Percentiles rank a stretch among this genome's conserved stretches.
Conservation (phyloP, 1,140 invertebrate species). For the Atta cephalotes region DNA sequence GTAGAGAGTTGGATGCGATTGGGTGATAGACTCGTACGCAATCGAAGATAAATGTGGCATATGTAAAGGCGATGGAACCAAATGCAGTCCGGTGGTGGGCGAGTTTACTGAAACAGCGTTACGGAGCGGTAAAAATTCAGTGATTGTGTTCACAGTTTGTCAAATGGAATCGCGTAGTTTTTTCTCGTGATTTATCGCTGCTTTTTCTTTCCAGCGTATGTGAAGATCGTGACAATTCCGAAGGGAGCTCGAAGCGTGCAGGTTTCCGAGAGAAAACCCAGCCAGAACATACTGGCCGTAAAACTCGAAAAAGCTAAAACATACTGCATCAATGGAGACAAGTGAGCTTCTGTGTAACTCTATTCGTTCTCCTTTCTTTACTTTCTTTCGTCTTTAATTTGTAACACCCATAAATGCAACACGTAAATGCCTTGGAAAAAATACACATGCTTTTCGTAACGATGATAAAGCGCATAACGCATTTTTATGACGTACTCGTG, state of each 20-base stretch:
- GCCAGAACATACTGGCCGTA: constrained; percentile 83
- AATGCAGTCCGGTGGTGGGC: constrained; percentile 86
- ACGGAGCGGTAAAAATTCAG: constrained; percentile 43
- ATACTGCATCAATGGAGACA: constrained; percentile 84
- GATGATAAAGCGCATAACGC: constrained; percentile 21
- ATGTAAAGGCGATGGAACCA: constrained; percentile 90
- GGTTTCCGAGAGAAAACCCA: constrained; percentile 79
- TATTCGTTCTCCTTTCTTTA: neutral
- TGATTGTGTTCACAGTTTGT: neutral
- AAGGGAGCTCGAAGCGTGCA: constrained; percentile 83
- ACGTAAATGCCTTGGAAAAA: neutral
- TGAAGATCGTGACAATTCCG: constrained; percentile 83
- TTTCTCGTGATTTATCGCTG: constrained; percentile 19
- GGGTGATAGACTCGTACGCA: constrained; percentile 88
- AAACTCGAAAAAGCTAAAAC: constrained; percentile 76
- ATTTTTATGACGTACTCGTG: neutral
- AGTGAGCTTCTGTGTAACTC: constrained; percentile 78
- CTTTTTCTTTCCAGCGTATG: constrained; percentile 79
- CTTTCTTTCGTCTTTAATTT: constrained; percentile 11
- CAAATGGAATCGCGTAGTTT: neutral
- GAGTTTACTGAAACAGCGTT: constrained; percentile 72
- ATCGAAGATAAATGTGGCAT: constrained; percentile 90
- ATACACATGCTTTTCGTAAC: constrained; percentile 43
- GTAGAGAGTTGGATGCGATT: constrained; percentile 90
- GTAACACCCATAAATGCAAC: neutral